A percentile compares a stretch with the other conserved stretches of the same genome.
Evolutionary conservation across 2,797 vertebrate species (phyloP).

Genomic region (Gallinago nigripennis): DNA sequence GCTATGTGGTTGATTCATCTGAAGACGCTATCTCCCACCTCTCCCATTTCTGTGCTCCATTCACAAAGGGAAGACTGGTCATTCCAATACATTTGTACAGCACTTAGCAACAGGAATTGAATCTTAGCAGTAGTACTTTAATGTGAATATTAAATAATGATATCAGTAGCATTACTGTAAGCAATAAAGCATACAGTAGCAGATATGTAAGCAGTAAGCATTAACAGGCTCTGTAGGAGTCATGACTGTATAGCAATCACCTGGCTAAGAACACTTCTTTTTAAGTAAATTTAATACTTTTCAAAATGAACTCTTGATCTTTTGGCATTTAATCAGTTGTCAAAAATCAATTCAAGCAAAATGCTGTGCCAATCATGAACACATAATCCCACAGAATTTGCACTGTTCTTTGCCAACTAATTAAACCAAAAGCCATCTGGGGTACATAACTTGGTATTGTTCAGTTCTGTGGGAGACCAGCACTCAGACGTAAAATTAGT

Average conservation of each 20-base stretch:
- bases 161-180: not conserved
- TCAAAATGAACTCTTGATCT: not conserved
- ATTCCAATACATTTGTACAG: not conserved
- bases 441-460: not conserved
- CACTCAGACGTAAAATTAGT: not conserved
- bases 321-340: not conserved
- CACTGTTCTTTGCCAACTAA: not conserved
- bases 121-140: not conserved
- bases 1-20: not conserved
- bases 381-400: not conserved
- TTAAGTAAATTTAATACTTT: not conserved
- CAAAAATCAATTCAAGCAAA: not conserved
- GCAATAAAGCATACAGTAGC: not conserved
- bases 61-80: not conserved
- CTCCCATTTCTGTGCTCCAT: not conserved
- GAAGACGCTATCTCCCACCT: not conserved
- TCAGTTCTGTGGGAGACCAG: not conserved
- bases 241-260: not conserved
- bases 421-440: slow-evolving; percentile 14
- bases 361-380: not conserved
- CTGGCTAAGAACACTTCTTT: not conserved
- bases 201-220: not conserved
- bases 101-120: not conserved
- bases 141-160: not conserved
- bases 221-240: not conserved